phyloP scores from a whole-genome alignment of 1,140 invertebrate genomes.

The Philaenus spumarius region DNA sequence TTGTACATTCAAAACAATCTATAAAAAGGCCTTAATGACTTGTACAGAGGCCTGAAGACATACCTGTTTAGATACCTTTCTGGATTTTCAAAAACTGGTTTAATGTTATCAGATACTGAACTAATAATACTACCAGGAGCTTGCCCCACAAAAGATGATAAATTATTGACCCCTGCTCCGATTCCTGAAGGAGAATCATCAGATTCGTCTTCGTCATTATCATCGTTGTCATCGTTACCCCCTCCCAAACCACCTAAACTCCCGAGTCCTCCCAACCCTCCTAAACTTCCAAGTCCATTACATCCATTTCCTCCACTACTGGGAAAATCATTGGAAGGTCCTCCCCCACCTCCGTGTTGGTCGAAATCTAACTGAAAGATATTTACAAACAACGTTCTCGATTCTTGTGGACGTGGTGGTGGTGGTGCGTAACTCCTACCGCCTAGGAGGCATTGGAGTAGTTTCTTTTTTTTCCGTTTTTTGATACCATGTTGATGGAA shows the following conservation, averaged over 20 bases:
- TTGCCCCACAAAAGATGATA: neutral
- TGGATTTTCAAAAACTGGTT: slow-evolving; percentile 9
- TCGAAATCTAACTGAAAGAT: slow-evolving; percentile 1
- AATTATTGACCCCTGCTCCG: slow-evolving; percentile 5
- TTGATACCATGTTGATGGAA: slow-evolving; percentile 3
- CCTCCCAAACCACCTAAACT: neutral
- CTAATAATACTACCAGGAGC: neutral
- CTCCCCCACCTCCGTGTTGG: neutral
- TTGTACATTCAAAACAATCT: slow-evolving; percentile 9
- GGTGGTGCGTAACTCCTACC: neutral
- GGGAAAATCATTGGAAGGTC: neutral
- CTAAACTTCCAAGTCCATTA: neutral
- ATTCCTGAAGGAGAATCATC: neutral
- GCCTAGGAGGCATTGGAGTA: slow-evolving; percentile 4
- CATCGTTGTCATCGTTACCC: neutral
- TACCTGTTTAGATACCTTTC: slow-evolving; percentile 11
- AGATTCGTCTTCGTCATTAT: too few species aligned
- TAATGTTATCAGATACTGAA: slow-evolving; percentile 2
- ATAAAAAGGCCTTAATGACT: slow-evolving; percentile 6
- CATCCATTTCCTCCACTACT: neutral
- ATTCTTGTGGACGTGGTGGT: neutral
- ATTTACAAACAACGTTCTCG: slow-evolving; percentile 1
- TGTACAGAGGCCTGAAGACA: slow-evolving; percentile 6
- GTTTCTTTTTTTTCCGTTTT: slow-evolving; percentile 12
- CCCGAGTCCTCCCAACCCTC: neutral